Evolutionary conservation across 2,888 invertebrate species (phyloP), one percentile per base, ranked within the genome.

Genomic region (Acanthococcus lagerstroemiae): DNA sequence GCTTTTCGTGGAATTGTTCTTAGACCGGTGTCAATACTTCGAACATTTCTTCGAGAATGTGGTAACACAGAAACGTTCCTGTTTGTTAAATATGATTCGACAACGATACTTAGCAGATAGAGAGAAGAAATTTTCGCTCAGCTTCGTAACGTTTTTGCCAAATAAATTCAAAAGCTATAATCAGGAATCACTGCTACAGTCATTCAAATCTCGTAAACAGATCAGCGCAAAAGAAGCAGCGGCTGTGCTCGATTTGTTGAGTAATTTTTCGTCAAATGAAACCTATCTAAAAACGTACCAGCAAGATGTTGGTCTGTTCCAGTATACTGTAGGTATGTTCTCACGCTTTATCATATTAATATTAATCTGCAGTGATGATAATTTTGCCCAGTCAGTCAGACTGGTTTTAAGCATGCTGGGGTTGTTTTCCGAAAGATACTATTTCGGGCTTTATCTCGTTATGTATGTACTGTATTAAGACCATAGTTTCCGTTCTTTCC

Each of bases 231-330:
- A 63, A 25, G 63, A 63, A 37, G 63, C 63, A 1, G 63, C 63
- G 5, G 54, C 52, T 22, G 63, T 63, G 17, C 37, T 63, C 30
- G 63, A 63, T 52, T 37, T 63, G 30, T 44, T 63, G 6, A 63
- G 63, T 44, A 63, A 63, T 37, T 63, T 63, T 54, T 63, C 63
- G 2, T 50, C 63, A 12, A 50, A 63, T 24, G 63, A 63, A 54
- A 63, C 19, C 37, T 63, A 63, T 24, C 44, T 63, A 9, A 63
- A 63, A 44, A 27, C 63, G 22, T 63, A 63, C 24, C 63, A 63
- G 50, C 63, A 52, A 54, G 63, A 63, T 63, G 30, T 52, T 26
- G 22, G 24, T 63, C 19, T 63, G 19, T 63, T 63, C 54, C 63
- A 63, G 26, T 21, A 50, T n/a, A 63, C 63, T 27, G 63, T 63